These are phyloP conservation scores for Pseudorectes ferrugineus DNA, from an alignment of 2,113 vertebrate species.

Conservation along the genomic window DNA sequence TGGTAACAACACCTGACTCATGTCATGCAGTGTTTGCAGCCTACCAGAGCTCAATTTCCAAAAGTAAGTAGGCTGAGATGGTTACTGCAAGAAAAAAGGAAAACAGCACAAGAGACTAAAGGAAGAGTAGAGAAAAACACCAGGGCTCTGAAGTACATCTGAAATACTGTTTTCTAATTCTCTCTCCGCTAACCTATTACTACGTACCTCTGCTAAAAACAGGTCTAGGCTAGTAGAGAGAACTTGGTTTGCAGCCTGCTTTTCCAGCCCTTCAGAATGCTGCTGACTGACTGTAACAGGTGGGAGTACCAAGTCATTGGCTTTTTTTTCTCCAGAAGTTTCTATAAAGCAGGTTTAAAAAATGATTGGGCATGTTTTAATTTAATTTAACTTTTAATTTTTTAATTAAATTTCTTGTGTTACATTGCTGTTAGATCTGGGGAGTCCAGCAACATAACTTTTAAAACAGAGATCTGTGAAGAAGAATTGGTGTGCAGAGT, in stretches of 20 bases:
- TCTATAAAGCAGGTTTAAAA: neutral
- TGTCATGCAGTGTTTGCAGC: neutral
- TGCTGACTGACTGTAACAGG: neutral
- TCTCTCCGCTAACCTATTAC: neutral
- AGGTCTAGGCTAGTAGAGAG: neutral
- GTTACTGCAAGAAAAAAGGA: neutral
- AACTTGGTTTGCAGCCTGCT: neutral
- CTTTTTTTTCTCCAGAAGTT: rapidly evolving
- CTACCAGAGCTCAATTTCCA: neutral
- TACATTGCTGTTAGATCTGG: neutral
- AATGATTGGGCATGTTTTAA: neutral
- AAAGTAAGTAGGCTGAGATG: neutral
- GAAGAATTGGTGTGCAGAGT: neutral
- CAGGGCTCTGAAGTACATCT: neutral
- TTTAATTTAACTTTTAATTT: too few relatives aligned
- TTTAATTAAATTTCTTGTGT: neutral
- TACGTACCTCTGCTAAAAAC: neutral
- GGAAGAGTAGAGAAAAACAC: neutral
- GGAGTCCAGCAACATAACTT: neutral
- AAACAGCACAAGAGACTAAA: neutral
- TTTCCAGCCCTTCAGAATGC: neutral
- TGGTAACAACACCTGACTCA: neutral
- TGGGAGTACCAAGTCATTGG: neutral
- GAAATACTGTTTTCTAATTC: neutral
- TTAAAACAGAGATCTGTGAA: neutral